phyloP scores from a whole-genome alignment of 1,140 invertebrate genomes.

The Ceratosolen fusciceps region DNA sequence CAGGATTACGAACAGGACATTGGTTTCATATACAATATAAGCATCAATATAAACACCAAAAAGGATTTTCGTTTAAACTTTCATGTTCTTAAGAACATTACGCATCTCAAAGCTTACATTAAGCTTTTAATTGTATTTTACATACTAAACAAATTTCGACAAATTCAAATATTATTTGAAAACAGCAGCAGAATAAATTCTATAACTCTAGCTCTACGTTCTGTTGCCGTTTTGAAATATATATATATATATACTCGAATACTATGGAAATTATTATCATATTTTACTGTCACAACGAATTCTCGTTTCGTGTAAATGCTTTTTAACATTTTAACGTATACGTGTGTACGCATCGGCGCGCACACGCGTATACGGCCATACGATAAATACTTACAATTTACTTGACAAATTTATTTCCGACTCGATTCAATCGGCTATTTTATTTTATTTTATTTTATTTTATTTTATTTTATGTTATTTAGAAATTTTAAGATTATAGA shows the following conservation, averaged over 20 bases:
- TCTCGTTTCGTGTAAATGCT: background rate
- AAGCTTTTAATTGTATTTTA: background rate
- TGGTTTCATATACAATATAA: slow-evolving; percentile 30
- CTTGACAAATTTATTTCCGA: background rate
- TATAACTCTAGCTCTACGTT: slow-evolving; percentile 17
- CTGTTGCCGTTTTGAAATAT: slow-evolving; percentile 12
- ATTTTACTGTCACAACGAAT: too few relatives aligned
- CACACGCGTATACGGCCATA: background rate
- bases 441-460: too few relatives aligned
- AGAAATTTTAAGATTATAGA: slow-evolving; percentile 17
- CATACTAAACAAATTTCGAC: background rate
- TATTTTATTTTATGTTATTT: slow-evolving; percentile 17
- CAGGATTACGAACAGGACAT: slow-evolving; percentile 5
- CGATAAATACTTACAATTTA: slow-evolving; percentile 31
- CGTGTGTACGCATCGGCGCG: background rate
- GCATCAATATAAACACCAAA: slow-evolving; percentile 25
- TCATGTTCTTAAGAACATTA: background rate
- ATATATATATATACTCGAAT: background rate
- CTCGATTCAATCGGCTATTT: background rate
- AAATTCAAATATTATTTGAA: background rate
- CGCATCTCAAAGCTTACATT: background rate
- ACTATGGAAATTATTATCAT: too few relatives aligned
- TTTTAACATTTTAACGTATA: background rate
- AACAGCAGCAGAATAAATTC: slow-evolving; percentile 32
- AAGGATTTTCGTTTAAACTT: background rate